Percentiles rank a stretch among this genome's conserved stretches.
Conservation (phyloP, 2,113 vertebrate species). For the Hystrix brachyura region DNA sequence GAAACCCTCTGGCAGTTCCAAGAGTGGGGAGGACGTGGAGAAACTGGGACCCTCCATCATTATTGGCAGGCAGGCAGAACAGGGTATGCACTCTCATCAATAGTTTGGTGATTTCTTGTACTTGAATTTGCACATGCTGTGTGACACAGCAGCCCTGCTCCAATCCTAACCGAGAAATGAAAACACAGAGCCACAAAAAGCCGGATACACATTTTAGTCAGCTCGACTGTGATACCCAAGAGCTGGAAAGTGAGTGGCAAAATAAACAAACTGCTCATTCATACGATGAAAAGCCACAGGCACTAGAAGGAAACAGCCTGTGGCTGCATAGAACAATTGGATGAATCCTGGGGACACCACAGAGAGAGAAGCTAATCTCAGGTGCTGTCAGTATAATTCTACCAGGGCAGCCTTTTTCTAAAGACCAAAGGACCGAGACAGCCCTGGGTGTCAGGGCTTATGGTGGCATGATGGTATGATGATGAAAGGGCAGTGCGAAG, state of each 20-base stretch:
- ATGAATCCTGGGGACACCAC: neutral
- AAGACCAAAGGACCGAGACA: neutral
- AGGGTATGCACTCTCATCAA: neutral
- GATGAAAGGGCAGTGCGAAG: neutral
- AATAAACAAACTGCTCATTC: neutral
- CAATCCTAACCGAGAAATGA: neutral
- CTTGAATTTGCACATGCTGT: neutral
- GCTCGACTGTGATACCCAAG: neutral
- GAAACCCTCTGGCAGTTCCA: neutral
- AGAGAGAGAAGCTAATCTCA: neutral
- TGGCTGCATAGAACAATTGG: accelerated
- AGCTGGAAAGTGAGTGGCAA: neutral
- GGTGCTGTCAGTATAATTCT: neutral
- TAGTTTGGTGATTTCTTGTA: neutral
- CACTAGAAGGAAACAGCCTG: neutral
- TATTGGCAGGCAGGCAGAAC: neutral
- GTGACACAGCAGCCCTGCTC: neutral
- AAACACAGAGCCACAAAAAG: neutral
- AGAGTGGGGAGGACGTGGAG: neutral
- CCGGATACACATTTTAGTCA: neutral
- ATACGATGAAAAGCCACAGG: neutral
- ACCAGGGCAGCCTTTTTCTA: neutral
- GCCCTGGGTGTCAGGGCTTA: neutral
- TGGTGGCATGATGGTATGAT: neutral
- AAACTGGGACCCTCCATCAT: neutral